Conservation (phyloP, 2,888 invertebrate species). For the Cabera pusaria region DNA sequence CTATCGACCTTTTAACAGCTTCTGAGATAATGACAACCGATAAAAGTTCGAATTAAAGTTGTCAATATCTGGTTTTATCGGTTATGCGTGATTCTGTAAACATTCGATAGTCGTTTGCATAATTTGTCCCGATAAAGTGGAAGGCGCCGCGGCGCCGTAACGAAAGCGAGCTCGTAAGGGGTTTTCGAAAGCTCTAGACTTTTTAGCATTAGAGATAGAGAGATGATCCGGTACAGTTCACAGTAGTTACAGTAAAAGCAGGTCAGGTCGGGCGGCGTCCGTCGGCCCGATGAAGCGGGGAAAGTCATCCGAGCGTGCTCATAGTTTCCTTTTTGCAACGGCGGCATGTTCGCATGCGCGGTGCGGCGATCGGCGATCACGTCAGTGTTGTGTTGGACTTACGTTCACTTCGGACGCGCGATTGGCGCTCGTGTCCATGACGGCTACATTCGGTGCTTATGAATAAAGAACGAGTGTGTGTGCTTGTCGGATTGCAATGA, state of each 20-base stretch:
- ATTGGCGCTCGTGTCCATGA: constrained; percentile 58
- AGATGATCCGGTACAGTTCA: constrained; percentile 31
- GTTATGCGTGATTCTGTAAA: constrained; percentile 16
- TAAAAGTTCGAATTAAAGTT: constrained; percentile 6
- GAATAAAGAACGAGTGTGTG: constrained; percentile 57
- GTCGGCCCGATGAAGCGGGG: constrained; percentile 50
- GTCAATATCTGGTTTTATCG: constrained; percentile 23
- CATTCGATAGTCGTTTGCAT: constrained; percentile 19
- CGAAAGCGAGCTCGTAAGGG: constrained; percentile 6
- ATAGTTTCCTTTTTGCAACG: constrained; percentile 65
- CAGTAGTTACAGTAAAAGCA: constrained; percentile 61
- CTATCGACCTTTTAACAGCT: constrained; percentile 12
- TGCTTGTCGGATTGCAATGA: constrained; percentile 59
- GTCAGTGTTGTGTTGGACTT: constrained; percentile 73
- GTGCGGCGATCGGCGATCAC: constrained; percentile 51
- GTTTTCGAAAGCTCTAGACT: constrained; percentile 33
- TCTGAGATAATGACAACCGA: constrained; percentile 14
- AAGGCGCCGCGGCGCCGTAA: not conserved
- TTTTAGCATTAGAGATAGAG: constrained; percentile 13
- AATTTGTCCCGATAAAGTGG: not conserved
- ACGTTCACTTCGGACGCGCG: constrained; percentile 82
- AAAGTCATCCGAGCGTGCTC: constrained; percentile 66
- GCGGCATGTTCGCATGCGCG: constrained; percentile 68
- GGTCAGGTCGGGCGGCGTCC: constrained; percentile 61
- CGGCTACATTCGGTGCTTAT: constrained; percentile 52